Conservation (phyloP, 1,140 invertebrate genomes). For the Drepana arcuata region DNA sequence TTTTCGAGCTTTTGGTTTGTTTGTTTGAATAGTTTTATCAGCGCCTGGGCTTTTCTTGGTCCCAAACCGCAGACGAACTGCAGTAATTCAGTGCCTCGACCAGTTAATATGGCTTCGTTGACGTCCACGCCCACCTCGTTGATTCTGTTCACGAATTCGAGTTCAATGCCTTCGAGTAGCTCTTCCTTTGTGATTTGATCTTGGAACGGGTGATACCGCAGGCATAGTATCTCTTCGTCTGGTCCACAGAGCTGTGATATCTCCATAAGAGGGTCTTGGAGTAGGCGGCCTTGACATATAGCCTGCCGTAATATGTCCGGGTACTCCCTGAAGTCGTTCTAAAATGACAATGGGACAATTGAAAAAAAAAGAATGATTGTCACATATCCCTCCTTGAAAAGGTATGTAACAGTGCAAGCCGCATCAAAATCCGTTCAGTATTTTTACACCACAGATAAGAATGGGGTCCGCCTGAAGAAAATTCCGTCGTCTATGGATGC, state of each 20-base stretch:
- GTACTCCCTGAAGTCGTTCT: conserved; percentile 92
- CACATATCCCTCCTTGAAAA: too few relatives aligned
- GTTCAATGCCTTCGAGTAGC: conserved; percentile 85
- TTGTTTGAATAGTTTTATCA: conserved; percentile 94
- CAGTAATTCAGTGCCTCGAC: conserved; percentile 90
- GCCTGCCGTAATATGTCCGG: conserved; percentile 91
- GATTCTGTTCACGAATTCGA: conserved; percentile 94
- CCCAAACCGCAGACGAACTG: conserved; percentile 99
- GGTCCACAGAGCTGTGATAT: conserved; percentile 95
- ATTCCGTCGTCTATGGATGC: too few relatives aligned
- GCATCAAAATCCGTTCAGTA: too few relatives aligned
- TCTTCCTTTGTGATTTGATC: conserved; percentile 90
- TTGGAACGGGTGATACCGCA: conserved; percentile 93
- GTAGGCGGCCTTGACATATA: conserved; percentile 90
- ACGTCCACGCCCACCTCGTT: conserved; percentile 99
- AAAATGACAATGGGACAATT: too few relatives aligned
- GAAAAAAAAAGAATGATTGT: too few relatives aligned
- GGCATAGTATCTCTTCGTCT: conserved; percentile 96
- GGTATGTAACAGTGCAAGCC: too few relatives aligned
- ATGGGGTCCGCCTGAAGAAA: too few relatives aligned
- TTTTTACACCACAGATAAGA: too few relatives aligned
- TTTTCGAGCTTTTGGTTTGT: conserved; percentile 95
- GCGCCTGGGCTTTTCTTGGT: conserved; percentile 91
- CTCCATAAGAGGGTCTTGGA: conserved; percentile 97
- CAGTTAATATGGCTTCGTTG: conserved; percentile 91